Evolutionary conservation across 2,888 invertebrate genomes (phyloP), one percentile per base, ranked within the genome.

Genomic region (Clitarchus hookeri): DNA sequence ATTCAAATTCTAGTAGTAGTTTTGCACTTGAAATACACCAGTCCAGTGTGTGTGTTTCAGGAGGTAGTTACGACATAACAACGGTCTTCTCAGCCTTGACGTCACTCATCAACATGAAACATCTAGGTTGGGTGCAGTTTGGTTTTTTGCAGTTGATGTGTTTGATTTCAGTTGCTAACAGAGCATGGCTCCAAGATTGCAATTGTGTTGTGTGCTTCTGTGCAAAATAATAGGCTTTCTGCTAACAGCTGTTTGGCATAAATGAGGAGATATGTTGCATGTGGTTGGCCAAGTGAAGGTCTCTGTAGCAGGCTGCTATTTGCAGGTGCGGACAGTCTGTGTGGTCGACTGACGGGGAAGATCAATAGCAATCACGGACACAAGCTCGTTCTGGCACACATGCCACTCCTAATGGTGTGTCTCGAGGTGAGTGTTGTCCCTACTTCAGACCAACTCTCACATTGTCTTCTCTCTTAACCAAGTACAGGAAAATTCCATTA

Each of bases 341-440:
- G 98, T 91, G 96, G 97, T 80, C 95, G 98, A 44, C 92, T 99
- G 82, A 97, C 97, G 0, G 99, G 98, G 92, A 99, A 98, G 91
- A 96, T 99, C 88, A 98, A 97, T 91, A 96, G 96, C 0, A 96
- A 96, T 90, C 96, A 98, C 89, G 97, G 98, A 86, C 97, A 97
- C 89, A 97, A 97, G 91, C 92, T 98, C 89, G 96, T 98, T 85
- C 92, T 99, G 89, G 98, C 98, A 0, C 98, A 99, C 91, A 98
- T 98, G 96, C 98, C 99, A 0, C 92, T 99, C 85, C 92, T 99
- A 48, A 96, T 98, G 95, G 98, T 98, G 44, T 98, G 98, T 90
- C 93, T 99, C 87, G 98, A 99, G 93, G 96, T 96, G 91, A 92
- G 92, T 91, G 78, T 25, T 85, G 12, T 86, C 19, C 9, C 26